Evolutionary conservation across 2,113 vertebrate species (phyloP).

Genomic region (Rhinolophus sinicus): DNA sequence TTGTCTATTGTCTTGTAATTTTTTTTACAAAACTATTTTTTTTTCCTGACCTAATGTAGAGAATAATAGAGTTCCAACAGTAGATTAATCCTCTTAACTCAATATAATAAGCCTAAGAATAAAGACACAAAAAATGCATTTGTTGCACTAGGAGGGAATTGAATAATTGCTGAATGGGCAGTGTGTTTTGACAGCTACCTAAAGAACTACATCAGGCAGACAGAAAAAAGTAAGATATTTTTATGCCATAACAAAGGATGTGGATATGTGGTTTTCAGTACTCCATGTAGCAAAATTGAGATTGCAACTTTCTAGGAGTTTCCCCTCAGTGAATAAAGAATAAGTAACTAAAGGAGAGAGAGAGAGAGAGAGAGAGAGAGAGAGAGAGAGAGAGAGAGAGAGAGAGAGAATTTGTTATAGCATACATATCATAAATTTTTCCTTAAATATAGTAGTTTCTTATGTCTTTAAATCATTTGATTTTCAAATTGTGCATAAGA

Average conservation of each 20-base stretch:
- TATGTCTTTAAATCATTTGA: background rate
- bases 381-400: no score
- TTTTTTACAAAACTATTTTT: slow-evolving; percentile 18
- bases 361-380: no score
- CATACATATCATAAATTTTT: background rate
- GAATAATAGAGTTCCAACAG: slow-evolving; percentile 60
- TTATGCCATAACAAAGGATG: background rate
- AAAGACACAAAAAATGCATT: slow-evolving; percentile 28
- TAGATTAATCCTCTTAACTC: slow-evolving; percentile 68
- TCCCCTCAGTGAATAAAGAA: background rate
- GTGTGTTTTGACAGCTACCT: slow-evolving; percentile 41
- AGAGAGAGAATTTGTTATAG: background rate
- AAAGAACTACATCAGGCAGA: background rate
- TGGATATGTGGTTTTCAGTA: background rate
- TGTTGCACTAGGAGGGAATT: slow-evolving; percentile 38
- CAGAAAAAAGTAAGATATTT: background rate
- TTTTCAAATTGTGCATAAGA: background rate
- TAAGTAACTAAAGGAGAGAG: background rate
- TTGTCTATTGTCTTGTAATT: background rate
- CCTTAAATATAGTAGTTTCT: background rate
- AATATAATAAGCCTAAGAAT: slow-evolving; percentile 46
- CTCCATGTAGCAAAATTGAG: background rate
- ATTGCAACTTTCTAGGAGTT: background rate
- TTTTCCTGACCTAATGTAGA: slow-evolving; percentile 49
- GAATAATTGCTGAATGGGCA: slow-evolving; percentile 41